A percentile compares a stretch with the other conserved stretches of the same genome.
These are phyloP conservation scores for Pongo pygmaeus DNA, from an alignment of 2,113 vertebrate species.

Conservation along the genomic window DNA sequence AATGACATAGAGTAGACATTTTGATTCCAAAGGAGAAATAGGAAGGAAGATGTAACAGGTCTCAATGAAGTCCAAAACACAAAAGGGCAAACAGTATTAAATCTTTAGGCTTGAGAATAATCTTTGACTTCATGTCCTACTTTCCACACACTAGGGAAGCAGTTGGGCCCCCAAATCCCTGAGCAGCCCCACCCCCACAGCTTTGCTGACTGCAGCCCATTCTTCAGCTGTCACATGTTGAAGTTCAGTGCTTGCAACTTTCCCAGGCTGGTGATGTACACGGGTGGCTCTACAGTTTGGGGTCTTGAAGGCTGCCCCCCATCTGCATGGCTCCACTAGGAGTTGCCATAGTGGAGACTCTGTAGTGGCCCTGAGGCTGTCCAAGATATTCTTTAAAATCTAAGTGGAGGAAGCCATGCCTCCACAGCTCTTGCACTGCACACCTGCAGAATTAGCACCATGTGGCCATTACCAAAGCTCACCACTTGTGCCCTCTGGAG, in stretches of 20 bases:
- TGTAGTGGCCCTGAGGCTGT: not conserved
- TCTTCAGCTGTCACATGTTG: not conserved
- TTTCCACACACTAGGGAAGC: not conserved
- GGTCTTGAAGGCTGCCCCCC: not conserved
- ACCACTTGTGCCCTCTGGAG: not conserved
- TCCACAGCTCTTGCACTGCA: not conserved
- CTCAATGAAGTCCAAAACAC: not conserved
- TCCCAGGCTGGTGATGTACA: not conserved
- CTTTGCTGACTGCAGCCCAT: not conserved
- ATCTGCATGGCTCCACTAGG: no score
- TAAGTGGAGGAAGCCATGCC: not conserved
- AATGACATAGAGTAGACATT: not conserved
- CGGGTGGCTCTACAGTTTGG: not conserved
- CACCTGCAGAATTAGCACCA: not conserved
- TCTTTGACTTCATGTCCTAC: not conserved
- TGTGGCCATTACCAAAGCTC: not conserved
- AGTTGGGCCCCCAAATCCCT: not conserved
- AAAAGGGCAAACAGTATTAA: not conserved
- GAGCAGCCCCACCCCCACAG: not conserved
- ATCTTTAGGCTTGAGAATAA: not conserved
- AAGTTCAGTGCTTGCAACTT: not conserved
- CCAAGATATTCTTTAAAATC: not conserved
- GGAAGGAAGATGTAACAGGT: not conserved
- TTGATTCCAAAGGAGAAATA: not conserved
- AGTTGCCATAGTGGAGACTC: not conserved